Conservation (phyloP, 1,140 invertebrate genomes). For the Lasioglossum baleicum region DNA sequence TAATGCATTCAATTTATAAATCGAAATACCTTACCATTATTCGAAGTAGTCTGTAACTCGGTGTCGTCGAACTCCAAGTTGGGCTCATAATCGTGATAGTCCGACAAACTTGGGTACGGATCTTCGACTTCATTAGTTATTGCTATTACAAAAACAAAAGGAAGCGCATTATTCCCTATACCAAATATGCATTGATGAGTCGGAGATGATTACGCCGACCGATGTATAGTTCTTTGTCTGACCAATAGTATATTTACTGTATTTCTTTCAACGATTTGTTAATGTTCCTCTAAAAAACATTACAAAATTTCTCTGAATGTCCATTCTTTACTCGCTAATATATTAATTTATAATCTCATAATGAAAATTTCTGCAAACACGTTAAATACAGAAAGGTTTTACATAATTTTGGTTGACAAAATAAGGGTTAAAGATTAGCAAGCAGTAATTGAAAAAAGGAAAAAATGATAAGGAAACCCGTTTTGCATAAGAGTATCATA, state of each 20-base stretch:
- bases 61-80: constrained; percentile 98
- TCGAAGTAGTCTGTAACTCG: constrained; percentile 84
- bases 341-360: too few relatives aligned
- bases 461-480: background rate
- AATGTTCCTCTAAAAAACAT: too few relatives aligned
- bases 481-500: constrained; percentile 31
- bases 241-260: background rate
- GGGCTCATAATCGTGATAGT: constrained; percentile 95
- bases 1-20: background rate
- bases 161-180: constrained; percentile 13
- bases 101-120: constrained; percentile 92
- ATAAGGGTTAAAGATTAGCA: background rate
- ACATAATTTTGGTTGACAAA: too few relatives aligned
- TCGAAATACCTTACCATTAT: constrained; percentile 67
- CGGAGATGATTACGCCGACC: background rate
- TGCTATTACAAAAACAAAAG: constrained; percentile 56
- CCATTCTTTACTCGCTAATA: too few relatives aligned
- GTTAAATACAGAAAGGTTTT: too few relatives aligned
- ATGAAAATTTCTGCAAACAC: too few relatives aligned
- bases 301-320: too few relatives aligned
- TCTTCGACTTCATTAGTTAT: constrained; percentile 85
- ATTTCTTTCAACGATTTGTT: too few relatives aligned
- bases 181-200: constrained; percentile 27
- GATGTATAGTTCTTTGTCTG: constrained; percentile 1
- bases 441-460: background rate